Conservation (phyloP, 2,888 invertebrate genomes). For the Argynnis bischoffii region DNA sequence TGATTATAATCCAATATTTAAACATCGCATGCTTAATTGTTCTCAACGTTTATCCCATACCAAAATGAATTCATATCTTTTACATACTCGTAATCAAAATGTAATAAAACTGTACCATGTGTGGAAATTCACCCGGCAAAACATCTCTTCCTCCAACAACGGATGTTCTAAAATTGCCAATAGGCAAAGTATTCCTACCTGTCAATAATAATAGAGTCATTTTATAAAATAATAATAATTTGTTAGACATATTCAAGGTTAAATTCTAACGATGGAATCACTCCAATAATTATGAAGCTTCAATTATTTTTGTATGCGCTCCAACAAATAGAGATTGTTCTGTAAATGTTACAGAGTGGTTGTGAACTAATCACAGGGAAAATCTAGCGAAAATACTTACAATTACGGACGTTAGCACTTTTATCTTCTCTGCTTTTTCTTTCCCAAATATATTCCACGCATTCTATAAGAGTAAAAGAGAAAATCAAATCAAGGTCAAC, state of each 20-base stretch:
- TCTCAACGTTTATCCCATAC: too few relatives aligned
- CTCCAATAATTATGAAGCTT: too few relatives aligned
- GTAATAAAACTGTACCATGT: slow-evolving; percentile 50
- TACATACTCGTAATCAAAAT: neutral
- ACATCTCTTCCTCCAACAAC: slow-evolving; percentile 49
- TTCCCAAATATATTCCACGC: slow-evolving; percentile 37
- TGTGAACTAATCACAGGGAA: too few relatives aligned
- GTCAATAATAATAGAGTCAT: neutral
- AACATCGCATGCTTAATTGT: too few relatives aligned
- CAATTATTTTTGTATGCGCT: too few relatives aligned
- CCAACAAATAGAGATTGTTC: neutral
- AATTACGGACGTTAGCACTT: slow-evolving; percentile 40
- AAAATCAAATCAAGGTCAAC: too few relatives aligned
- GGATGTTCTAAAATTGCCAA: slow-evolving; percentile 3
- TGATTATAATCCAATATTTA: too few relatives aligned
- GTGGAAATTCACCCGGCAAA: slow-evolving; percentile 54
- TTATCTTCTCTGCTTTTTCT: slow-evolving; percentile 42
- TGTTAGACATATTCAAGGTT: too few relatives aligned
- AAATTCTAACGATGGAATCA: neutral
- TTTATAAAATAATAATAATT: too few relatives aligned
- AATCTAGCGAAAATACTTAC: slow-evolving; percentile 45
- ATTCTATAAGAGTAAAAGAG: slow-evolving; percentile 29
- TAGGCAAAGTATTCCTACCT: neutral
- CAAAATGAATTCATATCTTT: too few relatives aligned
- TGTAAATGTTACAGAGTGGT: too few relatives aligned